A percentile compares a stretch with the other conserved stretches of the same genome.
These are phyloP conservation scores for Ceryle rudis DNA, from an alignment of 2,797 vertebrate genomes.

Conservation along the genomic window DNA sequence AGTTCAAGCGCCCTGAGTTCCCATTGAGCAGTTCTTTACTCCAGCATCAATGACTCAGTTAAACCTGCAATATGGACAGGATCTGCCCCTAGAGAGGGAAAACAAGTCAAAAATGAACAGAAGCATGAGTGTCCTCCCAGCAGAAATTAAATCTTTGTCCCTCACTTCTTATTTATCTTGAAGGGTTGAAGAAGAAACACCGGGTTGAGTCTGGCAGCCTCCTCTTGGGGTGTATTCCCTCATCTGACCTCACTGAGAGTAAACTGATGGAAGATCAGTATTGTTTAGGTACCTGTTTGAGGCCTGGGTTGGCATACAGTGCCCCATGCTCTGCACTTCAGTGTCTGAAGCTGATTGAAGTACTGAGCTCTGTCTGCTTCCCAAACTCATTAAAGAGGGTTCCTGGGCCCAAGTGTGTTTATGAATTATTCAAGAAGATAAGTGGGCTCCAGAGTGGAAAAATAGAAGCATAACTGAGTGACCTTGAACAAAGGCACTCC, in stretches of 20 bases:
- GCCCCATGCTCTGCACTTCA: neutral
- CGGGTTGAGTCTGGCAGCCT: neutral
- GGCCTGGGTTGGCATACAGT: neutral
- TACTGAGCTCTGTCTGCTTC: conserved; percentile 28
- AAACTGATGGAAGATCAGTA: neutral
- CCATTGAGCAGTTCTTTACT: neutral
- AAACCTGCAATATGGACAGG: neutral
- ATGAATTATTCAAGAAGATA: conserved; percentile 16
- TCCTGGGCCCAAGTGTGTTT: neutral
- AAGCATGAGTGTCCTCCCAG: neutral
- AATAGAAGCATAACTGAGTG: neutral
- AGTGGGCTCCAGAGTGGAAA: neutral
- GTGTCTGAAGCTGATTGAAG: conserved; percentile 16
- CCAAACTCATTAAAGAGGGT: neutral
- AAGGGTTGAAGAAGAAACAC: neutral
- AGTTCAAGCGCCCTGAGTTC: neutral
- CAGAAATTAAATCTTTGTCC: neutral
- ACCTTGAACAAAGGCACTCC: conserved; percentile 7
- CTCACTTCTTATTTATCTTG: neutral
- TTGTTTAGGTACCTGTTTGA: neutral
- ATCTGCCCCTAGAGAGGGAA: neutral
- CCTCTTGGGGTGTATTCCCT: neutral
- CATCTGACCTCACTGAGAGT: neutral
- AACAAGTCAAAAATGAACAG: neutral
- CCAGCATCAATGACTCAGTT: neutral